Conservation (phyloP, 2,888 invertebrate species). For the Diaphora mendica region DNA sequence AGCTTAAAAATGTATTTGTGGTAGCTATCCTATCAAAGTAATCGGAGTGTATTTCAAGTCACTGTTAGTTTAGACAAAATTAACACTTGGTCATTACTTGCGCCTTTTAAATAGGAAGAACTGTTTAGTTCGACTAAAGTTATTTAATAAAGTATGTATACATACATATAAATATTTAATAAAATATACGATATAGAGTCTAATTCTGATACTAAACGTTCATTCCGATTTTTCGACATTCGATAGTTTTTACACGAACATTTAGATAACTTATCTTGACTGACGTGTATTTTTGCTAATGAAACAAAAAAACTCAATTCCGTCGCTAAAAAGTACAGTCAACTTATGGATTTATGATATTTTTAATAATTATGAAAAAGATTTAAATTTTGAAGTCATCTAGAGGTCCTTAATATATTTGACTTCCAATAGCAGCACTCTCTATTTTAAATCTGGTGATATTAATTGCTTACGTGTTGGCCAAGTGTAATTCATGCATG, state of each 20-base stretch:
- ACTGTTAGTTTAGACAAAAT: conserved; percentile 30
- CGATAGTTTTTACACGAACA: background rate
- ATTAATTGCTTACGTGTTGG: background rate
- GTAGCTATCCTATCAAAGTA: conserved; percentile 24
- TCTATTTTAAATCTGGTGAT: background rate
- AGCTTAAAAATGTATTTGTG: background rate
- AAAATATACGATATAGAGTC: background rate
- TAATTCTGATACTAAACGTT: background rate
- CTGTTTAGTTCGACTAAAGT: background rate
- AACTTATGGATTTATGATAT: background rate
- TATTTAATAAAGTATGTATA: too few species aligned
- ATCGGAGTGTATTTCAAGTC: conserved; percentile 42
- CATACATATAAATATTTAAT: background rate
- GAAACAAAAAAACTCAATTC: background rate
- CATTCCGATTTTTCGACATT: too few species aligned
- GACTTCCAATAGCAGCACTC: too few species aligned
- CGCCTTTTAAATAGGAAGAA: conserved; percentile 15
- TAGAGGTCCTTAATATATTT: background rate
- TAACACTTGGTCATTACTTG: conserved; percentile 30
- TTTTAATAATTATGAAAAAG: background rate
- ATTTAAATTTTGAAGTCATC: too few species aligned
- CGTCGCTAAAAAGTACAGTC: background rate
- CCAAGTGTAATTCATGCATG: conserved; percentile 39
- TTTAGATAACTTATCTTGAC: background rate
- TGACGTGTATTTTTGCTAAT: background rate